Evolutionary conservation across 2,113 vertebrate species (phyloP), one percentile per base, ranked within the genome.

Genomic region (Chionomys nivalis): DNA sequence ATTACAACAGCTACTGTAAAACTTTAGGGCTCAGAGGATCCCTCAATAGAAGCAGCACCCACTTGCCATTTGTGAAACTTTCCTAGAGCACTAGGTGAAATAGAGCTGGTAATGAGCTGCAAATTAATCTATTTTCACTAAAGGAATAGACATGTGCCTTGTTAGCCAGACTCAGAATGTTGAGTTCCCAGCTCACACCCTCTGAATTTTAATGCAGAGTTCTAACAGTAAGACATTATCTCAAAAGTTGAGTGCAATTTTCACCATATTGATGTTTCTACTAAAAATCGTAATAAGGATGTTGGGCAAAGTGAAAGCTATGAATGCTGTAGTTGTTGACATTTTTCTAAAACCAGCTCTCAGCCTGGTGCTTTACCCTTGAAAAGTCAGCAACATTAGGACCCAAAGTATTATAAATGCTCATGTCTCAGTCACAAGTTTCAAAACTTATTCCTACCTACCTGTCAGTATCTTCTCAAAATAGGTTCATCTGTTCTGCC

Each of bases 141-240:
- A 88, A 72, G 91, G 70, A 87, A 52, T 28, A 81, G 31, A 63
- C 33, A 83, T 61, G 73, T 76, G 86, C 42, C 72, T 87, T 83
- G 7, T 66, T n/a, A 11, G 87, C 36, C 66, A 72, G 24, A 94
- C 66, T 85, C 82, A 91, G 33, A 68, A 11, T 14, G 55, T 19
- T 76, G 24, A 89, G 19, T 75, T 58, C 88, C 47, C 61, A 10
- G 78, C 2, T 6, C 16, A 75, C 0, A 6, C 8, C 19, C 81
- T 88, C 44, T 75, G 33, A 81, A 76, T 78, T 96, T 47, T 86
- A 94, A 86, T 44, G 65, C 10, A 52, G 11, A 52, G 78, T 90
- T 96, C 16, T 92, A 55, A n/a, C 33, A 2, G 82, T 82, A 92
- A 90, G 81, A 49, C 77, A 1, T 92, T 83, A 61, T 94, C 75